Evolutionary conservation across 2,888 invertebrate species (phyloP), one percentile per base, ranked within the genome.

Genomic region (Platerodrilus igneus): DNA sequence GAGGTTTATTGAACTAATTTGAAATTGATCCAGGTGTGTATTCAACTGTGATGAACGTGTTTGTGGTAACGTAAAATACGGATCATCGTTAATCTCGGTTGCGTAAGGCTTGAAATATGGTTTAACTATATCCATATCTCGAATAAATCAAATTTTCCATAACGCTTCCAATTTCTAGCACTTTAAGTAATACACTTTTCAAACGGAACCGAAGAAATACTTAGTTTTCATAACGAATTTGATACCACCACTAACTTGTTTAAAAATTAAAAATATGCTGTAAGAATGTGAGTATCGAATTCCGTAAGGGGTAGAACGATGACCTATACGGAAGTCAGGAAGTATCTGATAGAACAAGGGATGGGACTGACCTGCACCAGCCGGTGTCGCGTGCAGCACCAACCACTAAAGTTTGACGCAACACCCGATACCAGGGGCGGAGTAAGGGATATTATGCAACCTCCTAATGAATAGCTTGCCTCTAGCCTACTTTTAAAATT

Each of bases 341-440:
- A 52, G 48, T 53, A 48, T 56, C 50, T 53, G 55, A 48, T 41
- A 53, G 50, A 43, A 48, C 48, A 45, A 48, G 52, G 55, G 58
- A 59, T 60, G 62, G 60, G 58, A 62, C 63, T 63, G 63, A 64
- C 63, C 65, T 63, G 59, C 57, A 56, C 59, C 58, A 57, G 54
- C 36, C 48, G 47, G 48, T 53, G 60, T 60, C 63, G 62, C 61
- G 62, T 62, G 64, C 58, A 52, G 48, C 49, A 55, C 58, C 57
- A 58, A 50, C 57, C 53, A 51, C 55, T 37, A 38, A n/a, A 46
- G 38, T 52, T 50, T 47, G 53, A 52, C 53, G 52, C 47, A 42
- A 51, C 42, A 43, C 41, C 47, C 50, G 57, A 53, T 51, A 50
- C 37, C 56, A 56, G 57, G 50, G 38, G 9, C 39, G 55, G 28